A percentile compares a stretch with the other conserved stretches of the same genome.
Conservation (phyloP, 1,140 invertebrate species). For the Drosophila athabasca region DNA sequence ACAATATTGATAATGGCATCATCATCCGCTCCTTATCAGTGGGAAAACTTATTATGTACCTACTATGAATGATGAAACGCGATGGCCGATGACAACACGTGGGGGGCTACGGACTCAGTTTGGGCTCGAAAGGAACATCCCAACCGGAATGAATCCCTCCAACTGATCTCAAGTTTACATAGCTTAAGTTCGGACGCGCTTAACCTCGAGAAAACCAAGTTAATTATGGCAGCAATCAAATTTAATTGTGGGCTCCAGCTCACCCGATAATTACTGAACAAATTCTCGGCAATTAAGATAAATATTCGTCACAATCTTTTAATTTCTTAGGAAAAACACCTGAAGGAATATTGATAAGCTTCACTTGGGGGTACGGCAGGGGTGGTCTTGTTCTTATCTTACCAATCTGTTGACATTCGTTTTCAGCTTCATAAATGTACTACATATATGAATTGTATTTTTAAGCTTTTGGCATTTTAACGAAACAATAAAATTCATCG, state of each 20-base stretch:
- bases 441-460: not conserved
- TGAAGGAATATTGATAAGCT: no score
- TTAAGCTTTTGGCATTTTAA: constrained; percentile 10
- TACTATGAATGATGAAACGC: constrained; percentile 17
- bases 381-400: constrained; percentile 9
- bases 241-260: constrained; percentile 16
- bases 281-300: constrained; percentile 1
- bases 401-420: constrained; percentile 14
- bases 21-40: constrained; percentile 35
- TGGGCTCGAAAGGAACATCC: constrained; percentile 10
- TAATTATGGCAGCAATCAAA: constrained; percentile 20
- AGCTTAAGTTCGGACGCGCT: constrained; percentile 29
- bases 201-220: constrained; percentile 12
- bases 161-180: no score
- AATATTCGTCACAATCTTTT: constrained; percentile 1
- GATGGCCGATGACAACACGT: constrained; percentile 26
- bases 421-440: constrained; percentile 37
- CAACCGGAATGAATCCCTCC: not conserved
- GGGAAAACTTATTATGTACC: constrained; percentile 24
- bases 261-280: constrained; percentile 12
- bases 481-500: constrained; percentile 6
- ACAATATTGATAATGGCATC: constrained; percentile 35
- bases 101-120: constrained; percentile 26
- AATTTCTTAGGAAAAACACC: constrained; percentile 3
- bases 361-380: no score